Conservation (phyloP, 2,113 vertebrate species). For the Oreochromis niloticus region DNA sequence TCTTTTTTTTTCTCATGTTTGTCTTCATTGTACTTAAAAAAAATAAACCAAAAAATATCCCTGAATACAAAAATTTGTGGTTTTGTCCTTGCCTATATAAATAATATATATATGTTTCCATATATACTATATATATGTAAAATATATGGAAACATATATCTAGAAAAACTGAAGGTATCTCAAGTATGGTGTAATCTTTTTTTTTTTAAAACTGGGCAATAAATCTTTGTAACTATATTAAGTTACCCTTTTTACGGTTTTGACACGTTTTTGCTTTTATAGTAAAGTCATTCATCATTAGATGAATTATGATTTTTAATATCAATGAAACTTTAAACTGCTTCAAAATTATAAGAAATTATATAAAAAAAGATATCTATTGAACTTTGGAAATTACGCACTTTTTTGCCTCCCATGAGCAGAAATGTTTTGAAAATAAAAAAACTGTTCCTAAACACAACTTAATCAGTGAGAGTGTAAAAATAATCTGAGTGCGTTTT, state of each 20-base stretch:
- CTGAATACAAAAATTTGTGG: neutral
- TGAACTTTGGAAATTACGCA: accelerated
- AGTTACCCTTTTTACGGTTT: neutral
- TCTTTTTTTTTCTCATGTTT: neutral
- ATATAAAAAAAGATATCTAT: neutral
- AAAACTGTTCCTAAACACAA: neutral
- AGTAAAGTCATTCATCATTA: neutral
- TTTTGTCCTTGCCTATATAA: neutral
- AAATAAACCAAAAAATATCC: neutral
- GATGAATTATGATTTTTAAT: neutral
- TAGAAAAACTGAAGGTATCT: neutral
- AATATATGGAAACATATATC: neutral
- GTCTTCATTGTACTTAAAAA: neutral
- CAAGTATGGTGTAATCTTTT: neutral
- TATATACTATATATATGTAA: no score
- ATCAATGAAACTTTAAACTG: neutral
- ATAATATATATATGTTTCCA: neutral
- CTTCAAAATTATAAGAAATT: neutral
- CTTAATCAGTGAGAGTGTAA: neutral
- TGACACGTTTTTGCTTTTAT: accelerated
- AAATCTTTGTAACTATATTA: neutral
- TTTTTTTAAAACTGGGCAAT: neutral
- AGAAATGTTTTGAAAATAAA: neutral
- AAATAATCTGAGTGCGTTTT: neutral
- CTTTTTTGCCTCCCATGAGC: neutral